Evolutionary conservation across 2,888 invertebrate genomes (phyloP).

Genomic region (Silvanus unidentatus): DNA sequence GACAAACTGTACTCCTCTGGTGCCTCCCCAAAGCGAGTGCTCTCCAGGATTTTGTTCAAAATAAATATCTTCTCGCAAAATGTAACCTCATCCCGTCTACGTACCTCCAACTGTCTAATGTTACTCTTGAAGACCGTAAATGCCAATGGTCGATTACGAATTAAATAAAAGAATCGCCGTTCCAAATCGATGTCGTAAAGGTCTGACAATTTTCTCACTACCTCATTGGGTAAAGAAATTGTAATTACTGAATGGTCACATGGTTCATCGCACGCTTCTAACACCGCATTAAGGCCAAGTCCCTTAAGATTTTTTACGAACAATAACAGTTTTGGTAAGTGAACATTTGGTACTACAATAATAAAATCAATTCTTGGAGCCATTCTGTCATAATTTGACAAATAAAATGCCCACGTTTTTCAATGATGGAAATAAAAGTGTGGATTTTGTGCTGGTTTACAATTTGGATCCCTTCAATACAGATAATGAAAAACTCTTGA

Average conservation of each 20-base stretch:
- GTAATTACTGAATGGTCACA: constrained; percentile 17
- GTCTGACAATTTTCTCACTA: constrained; percentile 26
- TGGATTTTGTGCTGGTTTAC: constrained; percentile 28
- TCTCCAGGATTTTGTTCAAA: constrained; percentile 33
- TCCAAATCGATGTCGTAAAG: constrained; percentile 26
- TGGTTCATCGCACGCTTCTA: no score
- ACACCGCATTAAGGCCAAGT: constrained; percentile 12
- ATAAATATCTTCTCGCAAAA: constrained; percentile 35
- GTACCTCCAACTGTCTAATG: constrained; percentile 12
- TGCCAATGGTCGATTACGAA: no score
- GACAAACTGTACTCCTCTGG: constrained; percentile 32
- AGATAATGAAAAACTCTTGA: constrained; percentile 11
- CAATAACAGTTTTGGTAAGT: constrained; percentile 8
- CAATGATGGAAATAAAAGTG: constrained; percentile 18
- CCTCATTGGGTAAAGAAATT: constrained; percentile 33
- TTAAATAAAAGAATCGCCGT: constrained; percentile 10
- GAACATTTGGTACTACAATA: constrained; percentile 15
- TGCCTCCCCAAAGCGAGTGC: constrained; percentile 30
- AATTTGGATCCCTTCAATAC: constrained; percentile 8
- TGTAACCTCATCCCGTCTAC: constrained; percentile 13
- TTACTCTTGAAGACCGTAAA: no score
- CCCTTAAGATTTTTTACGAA: constrained; percentile 17
- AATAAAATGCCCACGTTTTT: constrained; percentile 5
- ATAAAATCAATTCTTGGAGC: constrained; percentile 16
- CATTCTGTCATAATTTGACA: neutral